A percentile compares a stretch with the other conserved stretches of the same genome.
Conservation (phyloP, 2,113 vertebrate genomes). For the Corythornis vintsioides region DNA sequence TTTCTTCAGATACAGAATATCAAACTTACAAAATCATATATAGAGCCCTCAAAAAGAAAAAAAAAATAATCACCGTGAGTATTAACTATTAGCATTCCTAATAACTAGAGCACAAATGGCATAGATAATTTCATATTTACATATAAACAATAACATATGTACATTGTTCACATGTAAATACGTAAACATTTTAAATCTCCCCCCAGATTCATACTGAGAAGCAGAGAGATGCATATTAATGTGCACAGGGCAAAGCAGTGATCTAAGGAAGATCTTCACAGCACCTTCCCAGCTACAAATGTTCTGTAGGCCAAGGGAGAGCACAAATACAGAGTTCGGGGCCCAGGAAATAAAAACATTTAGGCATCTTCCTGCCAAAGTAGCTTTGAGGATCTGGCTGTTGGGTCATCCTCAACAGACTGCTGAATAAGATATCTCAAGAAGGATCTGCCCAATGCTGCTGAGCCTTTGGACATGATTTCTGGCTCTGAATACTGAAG, state of each 20-base stretch:
- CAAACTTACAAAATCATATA: background rate
- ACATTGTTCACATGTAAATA: background rate
- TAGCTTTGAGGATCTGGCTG: background rate
- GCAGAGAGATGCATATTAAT: background rate
- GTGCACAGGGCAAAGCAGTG: background rate
- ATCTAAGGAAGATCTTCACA: background rate
- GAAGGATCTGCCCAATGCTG: background rate
- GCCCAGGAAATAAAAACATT: background rate
- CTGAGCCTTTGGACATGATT: background rate
- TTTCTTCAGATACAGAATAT: background rate
- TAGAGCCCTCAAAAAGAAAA: background rate
- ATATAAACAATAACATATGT: background rate
- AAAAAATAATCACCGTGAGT: background rate
- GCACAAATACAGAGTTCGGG: background rate
- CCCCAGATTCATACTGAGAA: background rate
- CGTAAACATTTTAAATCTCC: background rate
- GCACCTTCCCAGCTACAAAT: background rate
- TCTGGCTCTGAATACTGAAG: background rate
- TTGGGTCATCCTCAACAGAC: background rate
- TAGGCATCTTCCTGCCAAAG: background rate
- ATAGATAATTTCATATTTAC: background rate
- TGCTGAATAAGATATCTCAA: background rate
- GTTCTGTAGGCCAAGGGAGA: background rate
- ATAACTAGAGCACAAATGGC: background rate
- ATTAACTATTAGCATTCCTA: background rate